Base-by-base conservation (phyloP, 2,888 invertebrate species). In the Erebia ligea region DNA sequence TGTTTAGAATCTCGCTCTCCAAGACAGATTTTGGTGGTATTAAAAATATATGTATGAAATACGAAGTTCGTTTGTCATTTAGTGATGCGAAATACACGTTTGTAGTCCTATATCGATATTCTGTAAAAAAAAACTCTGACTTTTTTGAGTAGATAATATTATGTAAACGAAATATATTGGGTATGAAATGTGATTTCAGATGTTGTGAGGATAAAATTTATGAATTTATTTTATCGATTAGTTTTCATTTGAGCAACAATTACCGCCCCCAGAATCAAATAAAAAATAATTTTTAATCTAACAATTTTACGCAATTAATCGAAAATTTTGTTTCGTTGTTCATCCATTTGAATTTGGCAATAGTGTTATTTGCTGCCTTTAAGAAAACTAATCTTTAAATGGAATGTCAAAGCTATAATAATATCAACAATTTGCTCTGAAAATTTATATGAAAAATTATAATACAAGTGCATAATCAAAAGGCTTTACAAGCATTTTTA, bases 1-100 rank as follows among this genome's bases (percentile, higher is more conserved):
- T 86, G 84, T 86, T 91, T 91, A 91, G 91, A 91, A 90, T 91
- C 91, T 91, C 90, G 84, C 89, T 91, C 90, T 90, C 85, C 84
- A 89, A 82, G 86, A 89, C 88, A 86, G 62, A 62, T 62, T 62
- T 62, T 21, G 62, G 88, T 89, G 89, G 90, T 91, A 89, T 90
- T 88, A 89, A 62, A 34, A 45, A 62, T 48, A 90, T 88, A 88
- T 86, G 86, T 88, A 87, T 86, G 79, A 84, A 88, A 86, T 85
- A 86, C 85, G 84, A 84, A 85, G 85, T 81, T 81, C 81, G 82
- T 86, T 85, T 86, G 84, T 85, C 83, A 84, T 87, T 65, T 87
- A 88, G 86, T 85, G 81, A 86, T 86, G 86, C 82, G 77, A 84
- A 86, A 81, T 91, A 87, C 89, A 89, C 85, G 86, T 89, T 90